Evolutionary conservation across 2,113 vertebrate genomes (phyloP), one percentile per base, ranked within the genome.

Genomic region (Brienomyrus brachyistius): DNA sequence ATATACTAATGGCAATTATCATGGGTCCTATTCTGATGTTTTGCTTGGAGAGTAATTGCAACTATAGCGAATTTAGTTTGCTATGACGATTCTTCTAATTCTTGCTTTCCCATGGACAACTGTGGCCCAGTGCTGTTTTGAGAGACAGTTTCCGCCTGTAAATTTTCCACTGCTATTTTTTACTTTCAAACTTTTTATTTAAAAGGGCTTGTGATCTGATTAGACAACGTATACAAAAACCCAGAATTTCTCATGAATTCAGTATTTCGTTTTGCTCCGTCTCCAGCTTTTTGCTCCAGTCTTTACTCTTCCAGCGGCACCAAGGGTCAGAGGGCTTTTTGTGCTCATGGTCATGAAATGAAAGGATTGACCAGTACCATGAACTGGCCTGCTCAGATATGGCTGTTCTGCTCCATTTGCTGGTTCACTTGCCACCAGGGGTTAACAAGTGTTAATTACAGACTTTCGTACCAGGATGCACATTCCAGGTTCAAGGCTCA

Each of bases 321-420:
- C 89, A 88, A 92, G 87, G 80, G 91, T 92, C 43, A 90, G 88
- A 90, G 88, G 88, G 56, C 17, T 52, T 17, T 51, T 92, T 87
- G 88, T 90, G 89, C 89, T 92, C 87, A 91, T 91, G 88, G 48
- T 5, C 45, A 91, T 56, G 51, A 86, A 91, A 85, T 88, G 90
- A 93, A 91, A 89, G 91, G 91, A 91, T 86, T 92, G 93, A 93
- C 89, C 77, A 88, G 91, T 89, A 52, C 91, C 90, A 89, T 94
- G 92, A 95, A 94, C 88, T 40, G 47, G 86, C 87, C 40, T 31
- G 91, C 95, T 94, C 89, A 92, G 89, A 92, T 77, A 13, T 89
- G 35, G 51, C 40, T 91, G 91, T 92, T 92, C 43, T 91, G 52
- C 56, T 66, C 83, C 62, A 66, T 87, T 87, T 90, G 89, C 91